Conservation (phyloP, 2,888 invertebrate species). For the Ischnus inquisitorius region DNA sequence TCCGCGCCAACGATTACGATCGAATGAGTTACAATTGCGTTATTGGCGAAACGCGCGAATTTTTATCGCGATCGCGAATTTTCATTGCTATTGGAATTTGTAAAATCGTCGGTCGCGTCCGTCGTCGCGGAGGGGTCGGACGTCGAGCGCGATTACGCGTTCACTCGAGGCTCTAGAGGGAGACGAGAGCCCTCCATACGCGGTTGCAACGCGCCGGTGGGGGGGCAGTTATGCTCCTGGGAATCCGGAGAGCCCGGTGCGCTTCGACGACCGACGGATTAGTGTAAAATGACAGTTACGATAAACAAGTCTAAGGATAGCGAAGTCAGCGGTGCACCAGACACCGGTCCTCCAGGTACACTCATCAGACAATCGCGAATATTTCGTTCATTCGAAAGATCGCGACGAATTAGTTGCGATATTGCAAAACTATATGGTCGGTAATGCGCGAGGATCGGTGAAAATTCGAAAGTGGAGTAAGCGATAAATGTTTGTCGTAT, state of each 20-base stretch:
- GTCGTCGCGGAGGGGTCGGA: not conserved
- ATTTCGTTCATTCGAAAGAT: too few relatives aligned
- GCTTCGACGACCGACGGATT: conserved; percentile 22
- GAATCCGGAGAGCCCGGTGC: conserved; percentile 34
- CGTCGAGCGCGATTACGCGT: not conserved
- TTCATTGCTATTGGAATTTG: too few relatives aligned
- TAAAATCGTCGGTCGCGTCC: not conserved
- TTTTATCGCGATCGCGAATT: not conserved
- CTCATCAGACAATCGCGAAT: too few relatives aligned
- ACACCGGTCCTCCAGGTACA: conserved; percentile 23
- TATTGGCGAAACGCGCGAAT: not conserved
- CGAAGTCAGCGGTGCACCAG: not conserved
- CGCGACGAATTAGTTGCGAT: too few relatives aligned
- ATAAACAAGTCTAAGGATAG: conserved; percentile 10
- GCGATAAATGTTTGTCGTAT: not conserved
- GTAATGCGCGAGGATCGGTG: not conserved
- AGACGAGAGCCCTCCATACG: not conserved
- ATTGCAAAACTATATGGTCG: not conserved
- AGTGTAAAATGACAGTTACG: conserved; percentile 21
- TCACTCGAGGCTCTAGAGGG: not conserved
- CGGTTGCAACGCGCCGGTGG: conserved; percentile 8
- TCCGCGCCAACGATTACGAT: not conserved
- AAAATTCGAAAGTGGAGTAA: not conserved
- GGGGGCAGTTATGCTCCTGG: conserved; percentile 10
- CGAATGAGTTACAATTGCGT: not conserved